These are phyloP conservation scores for Ichneumoninae sp. DNA, from an alignment of 2,888 invertebrate genomes.

Conservation along the genomic window DNA sequence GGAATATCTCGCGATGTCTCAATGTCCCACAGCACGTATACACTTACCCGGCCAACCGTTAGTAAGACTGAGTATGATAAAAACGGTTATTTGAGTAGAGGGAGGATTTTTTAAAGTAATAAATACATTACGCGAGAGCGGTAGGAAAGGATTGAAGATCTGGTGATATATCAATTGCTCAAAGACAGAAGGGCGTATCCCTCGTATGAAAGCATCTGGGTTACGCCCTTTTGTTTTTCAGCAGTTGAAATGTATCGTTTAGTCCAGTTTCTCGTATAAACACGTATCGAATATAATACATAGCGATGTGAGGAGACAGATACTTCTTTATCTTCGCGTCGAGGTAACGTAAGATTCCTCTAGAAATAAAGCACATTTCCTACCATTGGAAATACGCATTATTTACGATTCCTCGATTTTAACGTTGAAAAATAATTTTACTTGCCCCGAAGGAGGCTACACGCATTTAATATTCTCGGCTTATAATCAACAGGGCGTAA, in stretches of 20 bases:
- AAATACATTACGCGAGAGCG: conserved; percentile 36
- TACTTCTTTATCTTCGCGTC: conserved; percentile 37
- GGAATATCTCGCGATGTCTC: conserved; percentile 40
- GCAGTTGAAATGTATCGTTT: conserved; percentile 27
- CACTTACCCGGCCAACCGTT: conserved; percentile 65
- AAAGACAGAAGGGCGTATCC: neutral
- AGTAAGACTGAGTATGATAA: conserved; percentile 71
- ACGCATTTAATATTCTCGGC: neutral
- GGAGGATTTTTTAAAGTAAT: conserved; percentile 59
- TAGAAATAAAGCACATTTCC: neutral
- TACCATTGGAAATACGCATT: neutral
- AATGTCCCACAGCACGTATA: conserved; percentile 55
- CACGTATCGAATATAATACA: conserved; percentile 50
- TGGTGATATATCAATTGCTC: conserved; percentile 29
- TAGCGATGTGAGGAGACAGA: conserved; percentile 43
- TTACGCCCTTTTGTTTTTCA: neutral
- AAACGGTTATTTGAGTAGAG: conserved; percentile 64
- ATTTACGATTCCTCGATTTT: neutral
- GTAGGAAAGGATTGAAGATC: conserved; percentile 32
- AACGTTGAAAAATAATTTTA: neutral
- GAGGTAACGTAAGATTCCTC: neutral
- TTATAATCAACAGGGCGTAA: neutral
- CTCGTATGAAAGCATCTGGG: neutral
- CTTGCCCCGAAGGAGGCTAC: neutral
- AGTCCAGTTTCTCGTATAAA: conserved; percentile 53